These are phyloP conservation scores for Puma concolor DNA, from an alignment of 2,113 vertebrate species.

Conservation along the genomic window DNA sequence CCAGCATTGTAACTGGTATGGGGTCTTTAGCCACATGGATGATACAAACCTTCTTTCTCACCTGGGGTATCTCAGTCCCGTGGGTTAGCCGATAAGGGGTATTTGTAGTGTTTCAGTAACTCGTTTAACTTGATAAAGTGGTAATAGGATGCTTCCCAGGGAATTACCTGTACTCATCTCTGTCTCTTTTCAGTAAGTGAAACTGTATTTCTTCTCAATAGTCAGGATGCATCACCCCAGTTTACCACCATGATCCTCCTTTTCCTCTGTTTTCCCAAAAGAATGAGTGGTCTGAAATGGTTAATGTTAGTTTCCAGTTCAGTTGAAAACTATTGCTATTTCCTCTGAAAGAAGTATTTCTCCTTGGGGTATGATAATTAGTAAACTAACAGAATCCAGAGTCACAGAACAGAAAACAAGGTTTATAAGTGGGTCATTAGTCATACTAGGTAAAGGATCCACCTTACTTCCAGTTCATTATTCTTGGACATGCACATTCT, in stretches of 20 bases:
- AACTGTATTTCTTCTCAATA: not conserved
- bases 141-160: not conserved
- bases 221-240: not conserved
- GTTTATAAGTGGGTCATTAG: not conserved
- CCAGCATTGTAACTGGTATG: not conserved
- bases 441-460: not conserved
- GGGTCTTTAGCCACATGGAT: not conserved
- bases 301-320: not conserved
- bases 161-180: not conserved
- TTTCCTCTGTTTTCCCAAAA: not conserved
- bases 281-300: not conserved
- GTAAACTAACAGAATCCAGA: not conserved
- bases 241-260: no score
- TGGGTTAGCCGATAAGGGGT: not conserved
- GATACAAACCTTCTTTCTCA: not conserved
- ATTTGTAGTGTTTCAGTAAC: not conserved
- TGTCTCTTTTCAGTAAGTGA: not conserved
- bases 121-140: not conserved
- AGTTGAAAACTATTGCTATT: not conserved
- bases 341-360: not conserved
- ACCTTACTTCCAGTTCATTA: not conserved
- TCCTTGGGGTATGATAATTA: not conserved
- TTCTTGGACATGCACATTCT: not conserved
- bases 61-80: not conserved
- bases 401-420: not conserved